phyloP scores from a whole-genome alignment of 2,797 vertebrate species.

The Geotrypetes seraphini region DNA sequence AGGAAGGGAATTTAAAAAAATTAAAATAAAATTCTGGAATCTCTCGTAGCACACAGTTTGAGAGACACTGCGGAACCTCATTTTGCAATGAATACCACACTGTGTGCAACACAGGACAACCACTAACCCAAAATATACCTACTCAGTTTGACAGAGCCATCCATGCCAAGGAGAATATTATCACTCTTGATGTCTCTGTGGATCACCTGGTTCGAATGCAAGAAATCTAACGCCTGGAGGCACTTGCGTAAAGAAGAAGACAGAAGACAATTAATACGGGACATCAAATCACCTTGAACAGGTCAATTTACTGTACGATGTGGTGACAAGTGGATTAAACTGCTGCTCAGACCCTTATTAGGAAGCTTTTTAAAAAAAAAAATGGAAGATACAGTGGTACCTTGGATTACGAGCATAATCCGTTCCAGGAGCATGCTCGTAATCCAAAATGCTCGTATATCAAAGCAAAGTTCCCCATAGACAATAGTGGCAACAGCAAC shows the following conservation, averaged over 20 bases:
- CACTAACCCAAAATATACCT: slow-evolving; percentile 39
- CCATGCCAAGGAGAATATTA: slow-evolving; percentile 96
- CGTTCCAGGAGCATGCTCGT: too few relatives aligned
- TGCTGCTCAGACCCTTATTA: background rate
- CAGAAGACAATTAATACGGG: slow-evolving; percentile 16
- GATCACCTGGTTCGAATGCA: slow-evolving; percentile 96
- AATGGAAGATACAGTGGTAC: too few relatives aligned
- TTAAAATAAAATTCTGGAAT: too few relatives aligned
- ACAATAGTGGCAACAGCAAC: too few relatives aligned
- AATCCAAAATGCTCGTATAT: too few relatives aligned
- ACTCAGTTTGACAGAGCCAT: slow-evolving; percentile 95
- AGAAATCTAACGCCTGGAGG: slow-evolving; percentile 94
- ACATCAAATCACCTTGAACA: background rate
- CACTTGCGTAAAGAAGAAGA: slow-evolving; percentile 51
- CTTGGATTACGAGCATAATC: too few relatives aligned
- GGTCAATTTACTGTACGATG: slow-evolving; percentile 13
- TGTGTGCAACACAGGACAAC: background rate
- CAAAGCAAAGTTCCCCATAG: too few relatives aligned
- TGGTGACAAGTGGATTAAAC: slow-evolving; percentile 5
- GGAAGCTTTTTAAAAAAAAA: too few relatives aligned
- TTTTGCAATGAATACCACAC: too few relatives aligned
- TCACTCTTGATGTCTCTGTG: slow-evolving; percentile 97
- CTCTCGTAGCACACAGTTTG: too few relatives aligned
- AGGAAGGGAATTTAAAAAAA: too few relatives aligned
- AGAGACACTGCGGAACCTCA: too few relatives aligned